Evolutionary conservation across 53 echinoderm and acorn worm genomes (phyloP).

Genomic region (Zoroaster sp.): DNA sequence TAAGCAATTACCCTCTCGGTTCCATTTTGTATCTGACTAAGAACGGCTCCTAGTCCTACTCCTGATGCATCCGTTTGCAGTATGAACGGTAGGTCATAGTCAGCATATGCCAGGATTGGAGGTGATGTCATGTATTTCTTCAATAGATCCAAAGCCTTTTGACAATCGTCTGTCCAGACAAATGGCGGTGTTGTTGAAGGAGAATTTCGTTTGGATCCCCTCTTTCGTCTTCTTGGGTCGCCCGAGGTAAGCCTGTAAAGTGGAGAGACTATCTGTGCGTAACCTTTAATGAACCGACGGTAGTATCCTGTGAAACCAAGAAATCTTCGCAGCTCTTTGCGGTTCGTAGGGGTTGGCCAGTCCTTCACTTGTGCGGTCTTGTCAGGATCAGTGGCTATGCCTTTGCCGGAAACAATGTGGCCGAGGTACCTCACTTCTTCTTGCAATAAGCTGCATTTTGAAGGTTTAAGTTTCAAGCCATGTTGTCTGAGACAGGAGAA

Average conservation of each 20-base stretch:
- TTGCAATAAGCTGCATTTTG: constrained; percentile 30
- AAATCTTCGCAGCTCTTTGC: too few species aligned
- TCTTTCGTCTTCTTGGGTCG: background rate
- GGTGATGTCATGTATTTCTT: constrained; percentile 11
- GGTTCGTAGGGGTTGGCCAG: constrained; percentile 2
- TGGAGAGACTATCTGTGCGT: background rate
- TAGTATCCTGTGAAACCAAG: too few species aligned
- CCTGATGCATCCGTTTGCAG: constrained; percentile 13
- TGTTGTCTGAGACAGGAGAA: background rate
- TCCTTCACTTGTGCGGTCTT: background rate
- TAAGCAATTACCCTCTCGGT: constrained; percentile 29
- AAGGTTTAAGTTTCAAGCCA: constrained; percentile 33
- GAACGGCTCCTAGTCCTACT: too few species aligned
- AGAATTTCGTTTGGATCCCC: too few species aligned
- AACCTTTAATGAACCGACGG: background rate
- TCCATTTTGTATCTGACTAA: constrained; percentile 6
- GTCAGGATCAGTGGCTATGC: constrained; percentile 1
- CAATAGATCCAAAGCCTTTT: constrained; percentile 1
- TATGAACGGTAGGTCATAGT: constrained; percentile 8
- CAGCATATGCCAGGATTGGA: constrained; percentile 21
- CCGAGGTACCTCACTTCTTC: constrained; percentile 17
- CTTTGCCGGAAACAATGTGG: background rate
- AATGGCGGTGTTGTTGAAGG: background rate
- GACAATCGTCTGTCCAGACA: constrained; percentile 29
- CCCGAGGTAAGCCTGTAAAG: background rate